Percentiles rank a stretch among this genome's conserved stretches.
These are phyloP conservation scores for Oncorhynchus tshawytscha DNA, from an alignment of 2,113 vertebrate genomes.

Conservation along the genomic window DNA sequence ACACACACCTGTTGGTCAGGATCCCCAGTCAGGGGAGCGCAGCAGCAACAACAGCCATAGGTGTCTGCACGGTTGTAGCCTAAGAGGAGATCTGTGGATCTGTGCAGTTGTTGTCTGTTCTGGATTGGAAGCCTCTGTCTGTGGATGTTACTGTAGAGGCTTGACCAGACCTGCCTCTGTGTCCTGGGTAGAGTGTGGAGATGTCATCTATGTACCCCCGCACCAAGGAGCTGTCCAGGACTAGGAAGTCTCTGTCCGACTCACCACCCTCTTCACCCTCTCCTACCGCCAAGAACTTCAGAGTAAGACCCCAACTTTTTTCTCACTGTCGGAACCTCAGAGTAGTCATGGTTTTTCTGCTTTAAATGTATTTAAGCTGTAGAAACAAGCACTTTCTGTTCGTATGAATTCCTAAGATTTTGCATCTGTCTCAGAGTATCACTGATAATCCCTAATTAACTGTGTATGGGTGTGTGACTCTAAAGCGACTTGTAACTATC, in stretches of 20 bases:
- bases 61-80: no score
- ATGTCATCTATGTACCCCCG: slow-evolving; percentile 91
- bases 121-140: slow-evolving; percentile 12
- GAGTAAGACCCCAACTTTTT: slow-evolving; percentile 81
- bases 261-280: slow-evolving; percentile 91
- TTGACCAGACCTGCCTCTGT: slow-evolving; percentile 18
- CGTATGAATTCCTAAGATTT: no score
- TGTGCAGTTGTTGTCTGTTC: slow-evolving; percentile 35
- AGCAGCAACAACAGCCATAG: slow-evolving; percentile 43
- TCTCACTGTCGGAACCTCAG: no score
- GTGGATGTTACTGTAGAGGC: slow-evolving; percentile 40
- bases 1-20: slow-evolving; percentile 56
- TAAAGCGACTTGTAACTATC: no score
- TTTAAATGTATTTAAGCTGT: no score
- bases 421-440: no score
- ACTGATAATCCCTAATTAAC: not conserved
- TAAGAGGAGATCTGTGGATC: slow-evolving; percentile 15
- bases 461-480: not conserved
- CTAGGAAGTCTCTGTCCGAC: slow-evolving; percentile 88
- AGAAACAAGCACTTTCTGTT: no score
- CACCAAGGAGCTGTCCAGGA: slow-evolving; percentile 88
- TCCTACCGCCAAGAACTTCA: slow-evolving; percentile 87
- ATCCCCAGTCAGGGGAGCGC: slow-evolving; percentile 25
- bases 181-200: slow-evolving; percentile 43
- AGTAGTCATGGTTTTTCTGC: no score